Evolutionary conservation across 2,113 vertebrate species (phyloP).

Genomic region (human (Homo sapiens)): GRCh38 chr12:73795501-73796000

Average conservation of each 20-base stretch:
- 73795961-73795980: neutral
- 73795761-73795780: neutral
- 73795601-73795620: slow-evolving; percentile 50
- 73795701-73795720: neutral
- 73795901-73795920: neutral
- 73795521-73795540: slow-evolving; percentile 68
- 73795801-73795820: neutral
- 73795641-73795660: slow-evolving; percentile 1
- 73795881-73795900: neutral
- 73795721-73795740: neutral
- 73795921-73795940: neutral
- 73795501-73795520: slow-evolving; percentile 79
- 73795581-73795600: slow-evolving; percentile 67
- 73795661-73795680: neutral
- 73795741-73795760: neutral
- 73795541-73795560: slow-evolving; percentile 73
- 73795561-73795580: slow-evolving; percentile 68
- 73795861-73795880: neutral
- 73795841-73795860: neutral
- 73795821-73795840: neutral
- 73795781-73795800: neutral
- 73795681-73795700: slow-evolving; percentile 17
- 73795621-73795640: slow-evolving; percentile 50
- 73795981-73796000: neutral
- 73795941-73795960: neutral